These are phyloP conservation scores for Cotesia vestalis DNA, from an alignment of 1,140 invertebrate species.

Conservation along the genomic window DNA sequence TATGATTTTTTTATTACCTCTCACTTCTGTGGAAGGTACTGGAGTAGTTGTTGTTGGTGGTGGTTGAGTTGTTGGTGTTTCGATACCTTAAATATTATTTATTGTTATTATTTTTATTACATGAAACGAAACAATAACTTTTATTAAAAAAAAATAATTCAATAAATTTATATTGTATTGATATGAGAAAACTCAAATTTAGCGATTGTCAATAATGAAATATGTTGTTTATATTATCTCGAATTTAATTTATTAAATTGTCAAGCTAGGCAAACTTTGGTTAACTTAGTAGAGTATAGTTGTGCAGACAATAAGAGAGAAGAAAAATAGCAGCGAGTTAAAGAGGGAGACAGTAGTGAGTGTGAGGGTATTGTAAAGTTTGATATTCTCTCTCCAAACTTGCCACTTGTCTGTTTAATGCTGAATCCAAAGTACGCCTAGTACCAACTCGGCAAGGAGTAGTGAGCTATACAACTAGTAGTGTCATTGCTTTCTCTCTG, in stretches of 20 bases:
- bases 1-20: constrained; percentile 40
- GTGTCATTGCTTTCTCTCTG: constrained; percentile 20
- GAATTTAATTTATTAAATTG: neutral
- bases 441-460: no score
- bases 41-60: constrained; percentile 44
- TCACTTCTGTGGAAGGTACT: constrained; percentile 38
- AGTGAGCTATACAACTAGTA: neutral
- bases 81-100: constrained; percentile 49
- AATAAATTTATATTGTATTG: no score
- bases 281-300: constrained; percentile 19
- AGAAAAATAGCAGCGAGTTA: neutral
- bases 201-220: no score
- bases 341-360: constrained; percentile 3
- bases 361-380: constrained; percentile 3
- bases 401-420: constrained; percentile 28
- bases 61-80: constrained; percentile 48
- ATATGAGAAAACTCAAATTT: no score
- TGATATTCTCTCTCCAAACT: constrained; percentile 22
- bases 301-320: constrained; percentile 17
- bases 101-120: constrained; percentile 10
- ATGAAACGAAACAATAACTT: neutral
- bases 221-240: no score
- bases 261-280: neutral
- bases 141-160: no score
- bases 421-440: constrained; percentile 27